These are phyloP conservation scores for Micromussa lordhowensis DNA, from an alignment of 92 coral and sea anemone genomes.

Conservation along the genomic window DNA sequence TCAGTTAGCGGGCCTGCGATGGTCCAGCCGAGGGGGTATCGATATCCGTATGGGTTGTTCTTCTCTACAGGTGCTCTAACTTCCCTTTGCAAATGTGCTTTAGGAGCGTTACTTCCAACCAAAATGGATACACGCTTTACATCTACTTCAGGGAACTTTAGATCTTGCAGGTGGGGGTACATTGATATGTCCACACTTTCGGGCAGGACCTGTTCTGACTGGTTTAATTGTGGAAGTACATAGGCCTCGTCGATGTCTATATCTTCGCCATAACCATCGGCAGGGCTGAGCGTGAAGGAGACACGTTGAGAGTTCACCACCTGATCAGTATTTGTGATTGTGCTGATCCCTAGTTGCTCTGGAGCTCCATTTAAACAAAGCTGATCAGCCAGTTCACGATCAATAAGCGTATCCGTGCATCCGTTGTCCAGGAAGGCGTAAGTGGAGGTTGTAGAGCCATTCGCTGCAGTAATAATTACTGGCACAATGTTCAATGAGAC, in stretches of 20 bases:
- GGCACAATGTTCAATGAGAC: conserved; percentile 33
- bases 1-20: conserved; percentile 36
- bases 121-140: conserved; percentile 62
- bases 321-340: conserved; percentile 48
- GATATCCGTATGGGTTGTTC: conserved; percentile 43
- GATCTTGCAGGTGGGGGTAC: conserved; percentile 64
- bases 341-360: conserved; percentile 56
- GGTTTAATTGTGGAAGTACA: conserved; percentile 20
- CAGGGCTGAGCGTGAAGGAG: conserved; percentile 39
- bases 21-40: conserved; percentile 60
- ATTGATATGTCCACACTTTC: conserved; percentile 47
- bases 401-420: conserved; percentile 73
- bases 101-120: conserved; percentile 61
- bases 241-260: background rate
- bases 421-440: conserved; percentile 74
- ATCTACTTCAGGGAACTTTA: conserved; percentile 60
- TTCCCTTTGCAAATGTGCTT: conserved; percentile 27
- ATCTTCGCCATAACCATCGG: conserved; percentile 23
- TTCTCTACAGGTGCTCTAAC: conserved; percentile 41
- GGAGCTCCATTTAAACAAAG: conserved; percentile 51
- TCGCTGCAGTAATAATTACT: conserved; percentile 29
- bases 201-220: conserved; percentile 50
- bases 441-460: conserved; percentile 42
- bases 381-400: conserved; percentile 57
- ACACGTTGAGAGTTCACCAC: conserved; percentile 33